These are phyloP conservation scores for Agapornis canus DNA, from an alignment of 2,797 vertebrate genomes.

Conservation along the genomic window DNA sequence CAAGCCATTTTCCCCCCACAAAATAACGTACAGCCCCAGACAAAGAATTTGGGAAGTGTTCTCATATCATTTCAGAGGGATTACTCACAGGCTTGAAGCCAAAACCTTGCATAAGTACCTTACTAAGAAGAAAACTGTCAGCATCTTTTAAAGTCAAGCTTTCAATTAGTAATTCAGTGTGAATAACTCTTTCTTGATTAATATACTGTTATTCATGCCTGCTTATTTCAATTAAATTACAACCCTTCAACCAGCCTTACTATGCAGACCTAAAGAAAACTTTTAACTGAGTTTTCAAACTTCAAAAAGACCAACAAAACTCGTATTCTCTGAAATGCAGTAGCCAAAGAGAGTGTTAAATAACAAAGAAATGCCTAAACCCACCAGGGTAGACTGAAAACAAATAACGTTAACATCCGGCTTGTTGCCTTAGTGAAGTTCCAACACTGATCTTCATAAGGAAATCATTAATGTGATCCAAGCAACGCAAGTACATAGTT, in stretches of 20 bases:
- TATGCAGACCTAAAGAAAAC: background rate
- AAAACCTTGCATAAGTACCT: background rate
- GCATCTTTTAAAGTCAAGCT: background rate
- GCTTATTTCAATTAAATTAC: background rate
- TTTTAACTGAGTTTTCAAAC: background rate
- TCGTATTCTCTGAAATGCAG: background rate
- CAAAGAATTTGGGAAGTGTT: background rate
- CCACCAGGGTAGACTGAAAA: background rate
- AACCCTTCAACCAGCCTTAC: background rate
- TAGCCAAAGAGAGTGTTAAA: background rate
- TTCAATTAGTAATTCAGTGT: background rate
- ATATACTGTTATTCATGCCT: background rate
- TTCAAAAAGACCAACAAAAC: background rate
- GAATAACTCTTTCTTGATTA: constrained; percentile 24
- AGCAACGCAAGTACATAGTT: background rate
- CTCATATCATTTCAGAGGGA: background rate
- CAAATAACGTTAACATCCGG: background rate
- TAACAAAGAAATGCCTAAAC: background rate
- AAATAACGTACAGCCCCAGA: background rate
- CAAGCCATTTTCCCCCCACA: background rate
- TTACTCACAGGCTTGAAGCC: background rate
- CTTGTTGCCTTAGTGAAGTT: background rate
- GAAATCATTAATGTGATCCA: background rate
- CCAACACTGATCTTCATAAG: background rate
- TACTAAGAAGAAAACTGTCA: background rate